Conservation (phyloP, 2,888 invertebrate species). For the Melanophora roralis region DNA sequence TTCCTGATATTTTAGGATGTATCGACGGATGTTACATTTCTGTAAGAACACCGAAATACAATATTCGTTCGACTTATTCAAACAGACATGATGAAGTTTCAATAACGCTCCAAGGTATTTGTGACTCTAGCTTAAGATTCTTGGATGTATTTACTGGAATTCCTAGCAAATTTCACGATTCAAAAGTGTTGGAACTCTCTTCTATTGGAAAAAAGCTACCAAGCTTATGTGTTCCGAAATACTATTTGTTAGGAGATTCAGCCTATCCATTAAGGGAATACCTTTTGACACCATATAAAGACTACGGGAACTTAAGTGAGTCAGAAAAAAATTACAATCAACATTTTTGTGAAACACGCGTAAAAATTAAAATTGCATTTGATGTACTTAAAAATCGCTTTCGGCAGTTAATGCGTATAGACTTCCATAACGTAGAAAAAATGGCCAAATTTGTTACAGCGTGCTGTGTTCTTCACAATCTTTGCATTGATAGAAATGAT, state of each 20-base stretch:
- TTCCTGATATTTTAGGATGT: slow-evolving; percentile 48
- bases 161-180: slow-evolving; percentile 69
- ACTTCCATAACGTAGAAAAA: slow-evolving; percentile 42
- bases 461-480: slow-evolving; percentile 67
- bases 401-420: slow-evolving; percentile 49
- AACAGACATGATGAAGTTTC: slow-evolving; percentile 64
- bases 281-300: slow-evolving; percentile 65
- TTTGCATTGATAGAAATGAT: slow-evolving; percentile 63
- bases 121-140: slow-evolving; percentile 65
- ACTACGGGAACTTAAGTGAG: slow-evolving; percentile 65
- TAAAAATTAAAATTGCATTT: slow-evolving; percentile 70
- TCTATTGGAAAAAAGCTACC: slow-evolving; percentile 46
- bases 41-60: slow-evolving; percentile 67
- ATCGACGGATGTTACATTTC: slow-evolving; percentile 47
- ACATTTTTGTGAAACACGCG: slow-evolving; percentile 64
- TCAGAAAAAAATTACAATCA: slow-evolving; percentile 66
- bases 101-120: slow-evolving; percentile 69
- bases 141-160: slow-evolving; percentile 67
- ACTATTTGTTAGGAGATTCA: slow-evolving; percentile 47
- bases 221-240: slow-evolving; percentile 53
- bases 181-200: slow-evolving; percentile 65
- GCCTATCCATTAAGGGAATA: slow-evolving; percentile 48
- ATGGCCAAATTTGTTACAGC: slow-evolving; percentile 65
- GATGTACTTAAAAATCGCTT: slow-evolving; percentile 66
- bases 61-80: slow-evolving; percentile 69